Evolutionary conservation across 2,113 vertebrate genomes (phyloP).

Genomic region (Atherinomorus stipes): DNA sequence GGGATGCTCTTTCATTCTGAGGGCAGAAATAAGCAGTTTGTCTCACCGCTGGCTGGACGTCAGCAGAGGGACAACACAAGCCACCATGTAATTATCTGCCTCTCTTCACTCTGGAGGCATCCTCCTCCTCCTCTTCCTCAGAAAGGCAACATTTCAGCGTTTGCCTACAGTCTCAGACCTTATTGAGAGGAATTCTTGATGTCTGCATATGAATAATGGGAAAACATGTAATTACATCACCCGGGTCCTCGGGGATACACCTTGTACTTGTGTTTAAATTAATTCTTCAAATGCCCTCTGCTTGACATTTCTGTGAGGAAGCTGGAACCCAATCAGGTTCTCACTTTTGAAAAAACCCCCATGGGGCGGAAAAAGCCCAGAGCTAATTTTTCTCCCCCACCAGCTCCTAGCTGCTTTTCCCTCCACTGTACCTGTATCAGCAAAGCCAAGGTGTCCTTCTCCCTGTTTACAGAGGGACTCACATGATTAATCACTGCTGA

Average conservation of each 20-base stretch:
- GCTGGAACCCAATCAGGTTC: conserved; percentile 65
- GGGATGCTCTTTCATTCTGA: no score
- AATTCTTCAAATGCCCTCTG: conserved; percentile 74
- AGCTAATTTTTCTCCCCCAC: conserved; percentile 31
- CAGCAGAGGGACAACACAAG: not conserved
- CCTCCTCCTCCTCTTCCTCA: not conserved
- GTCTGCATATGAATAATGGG: conserved; percentile 75
- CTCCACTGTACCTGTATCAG: conserved; percentile 37
- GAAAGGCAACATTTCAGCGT: not conserved
- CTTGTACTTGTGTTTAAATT: conserved; percentile 68
- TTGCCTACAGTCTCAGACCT: conserved; percentile 2
- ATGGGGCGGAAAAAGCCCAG: conserved; percentile 40
- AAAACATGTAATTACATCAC: conserved; percentile 78
- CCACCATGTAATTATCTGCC: conserved; percentile 5
- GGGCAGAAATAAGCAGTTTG: no score
- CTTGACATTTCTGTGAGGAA: conserved; percentile 72
- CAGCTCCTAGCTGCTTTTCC: conserved; percentile 31
- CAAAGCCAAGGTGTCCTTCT: conserved; percentile 74
- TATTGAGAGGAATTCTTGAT: conserved; percentile 43
- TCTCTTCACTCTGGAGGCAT: not conserved
- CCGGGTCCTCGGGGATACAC: conserved; percentile 54
- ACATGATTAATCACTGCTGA: conserved; percentile 74
- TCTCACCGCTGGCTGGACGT: not conserved
- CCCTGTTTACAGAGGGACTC: conserved; percentile 60
- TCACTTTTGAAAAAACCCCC: conserved; percentile 45